Base-by-base conservation (phyloP, 92 coral and sea anemone genomes). In the Palythoa grandis region DNA sequence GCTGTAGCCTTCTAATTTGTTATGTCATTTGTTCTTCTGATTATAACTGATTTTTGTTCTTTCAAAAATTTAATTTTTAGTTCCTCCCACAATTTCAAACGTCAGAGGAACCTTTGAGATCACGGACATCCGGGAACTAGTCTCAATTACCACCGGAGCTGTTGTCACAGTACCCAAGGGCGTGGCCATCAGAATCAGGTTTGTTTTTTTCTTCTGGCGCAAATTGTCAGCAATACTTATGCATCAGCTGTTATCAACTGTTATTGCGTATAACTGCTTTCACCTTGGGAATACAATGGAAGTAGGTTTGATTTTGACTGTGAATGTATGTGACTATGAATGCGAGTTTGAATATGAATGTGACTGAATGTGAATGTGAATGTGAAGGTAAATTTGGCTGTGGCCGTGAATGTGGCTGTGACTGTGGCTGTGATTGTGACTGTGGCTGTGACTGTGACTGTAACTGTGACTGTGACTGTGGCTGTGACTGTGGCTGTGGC, bases 111-210 rank as follows among this genome's bases (percentile, higher is more conserved):
- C 88, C 10, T 92, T 94, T 76, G 98, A 94, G 77, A 78, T 94
- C 69, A 94, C 95, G 20, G 95, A 94, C 79, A 84, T 94, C 77
- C 90, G 98, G 70, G 92, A 94, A 50, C 93, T 94, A 11, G 71
- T 94, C 74, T 94, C 98, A 88, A 94, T 94, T 75, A 88, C 93
- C 52, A 94, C 98, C 3, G 98, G 98, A 2, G 93, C 98, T 74
- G 93, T 94, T 52, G 94, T 94, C 19, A 94, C 93, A 35, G 90
- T 90, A 23, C 98, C 95, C 2, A 87, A 88, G 72, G 98, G 98
- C 11, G 94, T 94, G 66, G 37, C 98, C 1, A 89, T 80, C 11
- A 66, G 74, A 52, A 80, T 80, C 74, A 80, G 85, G 74, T 80
- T 53, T 29, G 82, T 4, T 37, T n/a, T n/a, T 63, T 63, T n/a